Evolutionary conservation across 2,113 vertebrate species (phyloP).

Genomic region (Phyllopteryx taeniolatus): DNA sequence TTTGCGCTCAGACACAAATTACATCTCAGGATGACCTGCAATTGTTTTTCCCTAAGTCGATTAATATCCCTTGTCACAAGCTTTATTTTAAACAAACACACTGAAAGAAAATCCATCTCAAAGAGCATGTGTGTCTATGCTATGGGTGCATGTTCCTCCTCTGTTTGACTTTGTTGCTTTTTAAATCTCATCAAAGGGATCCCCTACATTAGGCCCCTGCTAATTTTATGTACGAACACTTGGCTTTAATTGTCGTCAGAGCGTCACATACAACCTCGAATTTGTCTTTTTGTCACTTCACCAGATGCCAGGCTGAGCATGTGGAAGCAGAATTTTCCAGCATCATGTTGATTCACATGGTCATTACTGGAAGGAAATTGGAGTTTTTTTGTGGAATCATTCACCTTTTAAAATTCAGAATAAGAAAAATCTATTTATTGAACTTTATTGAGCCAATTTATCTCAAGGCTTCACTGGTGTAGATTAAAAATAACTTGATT

Average conservation of each 20-base stretch:
- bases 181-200: not conserved
- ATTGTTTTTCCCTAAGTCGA: constrained; percentile 23
- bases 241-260: constrained; percentile 53
- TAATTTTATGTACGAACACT: constrained; percentile 22
- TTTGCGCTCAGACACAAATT: constrained; percentile 18
- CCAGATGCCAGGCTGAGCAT: constrained; percentile 49
- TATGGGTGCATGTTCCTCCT: constrained; percentile 14
- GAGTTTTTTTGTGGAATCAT: constrained; percentile 13
- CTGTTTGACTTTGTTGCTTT: constrained; percentile 15
- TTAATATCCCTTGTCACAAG: constrained; percentile 38
- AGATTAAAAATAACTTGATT: not conserved
- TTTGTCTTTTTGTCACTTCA: constrained; percentile 37
- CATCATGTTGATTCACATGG: constrained; percentile 39
- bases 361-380: constrained; percentile 41
- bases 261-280: constrained; percentile 52
- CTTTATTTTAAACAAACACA: constrained; percentile 36
- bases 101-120: constrained; percentile 20
- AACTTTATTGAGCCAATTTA: constrained; percentile 2
- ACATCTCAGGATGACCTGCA: not conserved
- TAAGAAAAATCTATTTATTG: constrained; percentile 16
- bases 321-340: constrained; percentile 42
- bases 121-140: constrained; percentile 19
- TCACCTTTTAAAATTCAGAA: not conserved
- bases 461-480: not conserved
- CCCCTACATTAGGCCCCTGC: constrained; percentile 21